Evolutionary conservation across 2,113 vertebrate species (phyloP), one percentile per base, ranked within the genome.

Genomic region (Clupea harengus): DNA sequence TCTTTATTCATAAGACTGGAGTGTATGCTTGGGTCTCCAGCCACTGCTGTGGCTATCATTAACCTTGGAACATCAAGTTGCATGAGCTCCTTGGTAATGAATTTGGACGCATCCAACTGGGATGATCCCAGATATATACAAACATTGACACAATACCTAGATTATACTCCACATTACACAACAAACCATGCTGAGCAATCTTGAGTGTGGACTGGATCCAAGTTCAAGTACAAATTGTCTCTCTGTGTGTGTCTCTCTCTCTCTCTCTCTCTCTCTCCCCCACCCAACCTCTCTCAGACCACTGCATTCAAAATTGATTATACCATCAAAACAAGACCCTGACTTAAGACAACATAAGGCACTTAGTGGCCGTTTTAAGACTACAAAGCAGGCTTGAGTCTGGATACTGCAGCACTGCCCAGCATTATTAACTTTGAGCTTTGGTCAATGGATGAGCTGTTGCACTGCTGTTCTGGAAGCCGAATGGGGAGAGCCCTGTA

Each of bases 251-350:
- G 10, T 3, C 64, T 72, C 64, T 25, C 64, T 72, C 2, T 28
- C n/a, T 72, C 1, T 2, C 28, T 39, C 28, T 11, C 3, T 39
- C 72, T 15, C 9, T 39, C 28, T 15, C 25, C 39, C 72, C 72
- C 72, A 11, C 32, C 32, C 32, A 17, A 13, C 28, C 5, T 4
- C 4, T 78, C 72, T 39, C 4, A 17, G 72, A 44, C 4, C 64
- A 8, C 5, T 78, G 72, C 72, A 78, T 78, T 78, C 72, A 78
- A 78, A 39, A 78, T 78, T 78, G 28, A 78, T 78, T 78, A 78
- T 44, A 39, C 72, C 72, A 78, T 78, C 72, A 78, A 78, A 78
- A 78, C 72, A 78, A 15, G 72, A 32, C 28, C 72, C 72, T 39
- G 13, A 17, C 32, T 78, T 32, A 78, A 78, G 72, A 15, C 72